Conservation (phyloP, 2,888 invertebrate species). For the Hybos culiciformis region DNA sequence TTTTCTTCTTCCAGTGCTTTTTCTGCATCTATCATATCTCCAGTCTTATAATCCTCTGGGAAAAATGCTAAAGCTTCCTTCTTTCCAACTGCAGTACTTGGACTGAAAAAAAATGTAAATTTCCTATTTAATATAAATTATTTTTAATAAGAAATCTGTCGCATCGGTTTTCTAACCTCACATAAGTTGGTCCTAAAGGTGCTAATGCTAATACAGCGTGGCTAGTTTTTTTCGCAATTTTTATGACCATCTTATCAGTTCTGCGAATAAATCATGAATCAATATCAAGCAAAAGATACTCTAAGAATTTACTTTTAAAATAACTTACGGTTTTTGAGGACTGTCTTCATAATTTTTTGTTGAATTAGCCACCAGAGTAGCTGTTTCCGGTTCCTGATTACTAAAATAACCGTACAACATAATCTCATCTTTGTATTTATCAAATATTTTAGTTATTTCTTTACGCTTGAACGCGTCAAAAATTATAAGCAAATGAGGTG, state of each 20-base stretch:
- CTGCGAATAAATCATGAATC: slow-evolving; percentile 31
- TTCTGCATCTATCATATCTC: slow-evolving; percentile 25
- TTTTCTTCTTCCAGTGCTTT: slow-evolving; percentile 28
- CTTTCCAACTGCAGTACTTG: slow-evolving; percentile 47
- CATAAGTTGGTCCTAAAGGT: slow-evolving; percentile 51
- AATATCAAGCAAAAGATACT: not conserved
- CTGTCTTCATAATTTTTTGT: slow-evolving; percentile 40
- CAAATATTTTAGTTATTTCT: slow-evolving; percentile 42
- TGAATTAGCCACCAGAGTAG: slow-evolving; percentile 48
- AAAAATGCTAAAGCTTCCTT: slow-evolving; percentile 54
- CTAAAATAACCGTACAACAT: slow-evolving; percentile 57
- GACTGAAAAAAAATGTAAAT: no score
- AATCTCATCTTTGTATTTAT: slow-evolving; percentile 39
- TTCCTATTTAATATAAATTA: no score
- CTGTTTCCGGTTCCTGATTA: slow-evolving; percentile 42
- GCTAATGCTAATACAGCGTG: slow-evolving; percentile 50
- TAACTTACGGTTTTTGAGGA: slow-evolving; percentile 23
- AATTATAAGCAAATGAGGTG: slow-evolving; percentile 51
- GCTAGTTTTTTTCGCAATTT: slow-evolving; percentile 48
- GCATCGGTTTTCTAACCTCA: no score
- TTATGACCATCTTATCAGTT: slow-evolving; percentile 52
- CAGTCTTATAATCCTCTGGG: slow-evolving; percentile 47
- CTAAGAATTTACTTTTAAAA: not conserved
- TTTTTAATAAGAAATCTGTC: no score
- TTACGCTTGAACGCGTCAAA: slow-evolving; percentile 53